These are phyloP conservation scores for Notodonta dromedarius DNA, from an alignment of 2,888 invertebrate species.

Conservation along the genomic window DNA sequence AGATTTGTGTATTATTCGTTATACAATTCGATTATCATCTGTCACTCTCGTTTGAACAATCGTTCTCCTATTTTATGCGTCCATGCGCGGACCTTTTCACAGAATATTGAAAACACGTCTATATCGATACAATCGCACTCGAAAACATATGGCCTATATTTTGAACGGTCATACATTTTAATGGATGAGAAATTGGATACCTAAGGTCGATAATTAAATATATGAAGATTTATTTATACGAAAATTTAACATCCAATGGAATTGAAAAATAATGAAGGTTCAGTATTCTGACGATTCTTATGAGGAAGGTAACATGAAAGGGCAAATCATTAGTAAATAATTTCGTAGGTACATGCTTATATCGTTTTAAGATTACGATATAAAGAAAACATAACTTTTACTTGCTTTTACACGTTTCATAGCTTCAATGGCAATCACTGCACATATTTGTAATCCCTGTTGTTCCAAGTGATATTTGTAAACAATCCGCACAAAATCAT, in stretches of 20 bases:
- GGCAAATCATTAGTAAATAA: no score
- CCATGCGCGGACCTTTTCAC: slow-evolving; percentile 27
- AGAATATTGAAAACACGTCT: not conserved
- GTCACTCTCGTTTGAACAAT: slow-evolving; percentile 29
- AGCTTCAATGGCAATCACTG: no score
- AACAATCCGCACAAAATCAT: no score
- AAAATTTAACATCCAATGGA: not conserved
- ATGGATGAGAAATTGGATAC: not conserved
- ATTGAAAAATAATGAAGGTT: not conserved
- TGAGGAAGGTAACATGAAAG: no score
- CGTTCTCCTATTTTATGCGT: slow-evolving; percentile 26
- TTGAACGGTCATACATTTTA: not conserved
- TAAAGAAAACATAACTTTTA: no score
- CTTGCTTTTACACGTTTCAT: no score
- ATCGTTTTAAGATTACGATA: no score
- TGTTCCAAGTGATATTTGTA: no score
- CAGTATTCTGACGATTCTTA: not conserved
- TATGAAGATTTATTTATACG: not conserved
- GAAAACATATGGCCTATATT: not conserved
- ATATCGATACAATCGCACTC: not conserved
- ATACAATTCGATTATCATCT: slow-evolving; percentile 67
- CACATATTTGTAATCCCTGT: no score
- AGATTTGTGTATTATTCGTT: slow-evolving; percentile 55
- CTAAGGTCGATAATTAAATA: slow-evolving; percentile 1
- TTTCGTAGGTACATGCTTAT: no score